These are phyloP conservation scores for Tringa solitaria DNA, from an alignment of 2,113 vertebrate genomes.

Conservation along the genomic window DNA sequence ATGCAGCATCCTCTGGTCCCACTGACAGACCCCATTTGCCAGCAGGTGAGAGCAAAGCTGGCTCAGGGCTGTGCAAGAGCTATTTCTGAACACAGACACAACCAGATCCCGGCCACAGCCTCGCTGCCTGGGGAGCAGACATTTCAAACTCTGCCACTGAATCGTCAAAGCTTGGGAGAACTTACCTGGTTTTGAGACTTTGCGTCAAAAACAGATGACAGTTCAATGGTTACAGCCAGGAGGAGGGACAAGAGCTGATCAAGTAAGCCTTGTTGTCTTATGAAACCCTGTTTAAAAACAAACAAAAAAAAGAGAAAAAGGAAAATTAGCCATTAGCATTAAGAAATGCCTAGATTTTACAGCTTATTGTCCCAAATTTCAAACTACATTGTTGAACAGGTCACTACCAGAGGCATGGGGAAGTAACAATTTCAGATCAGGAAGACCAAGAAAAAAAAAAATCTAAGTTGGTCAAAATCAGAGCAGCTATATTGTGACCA, in stretches of 20 bases:
- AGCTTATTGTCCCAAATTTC: no score
- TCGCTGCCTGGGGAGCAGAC: rapidly evolving
- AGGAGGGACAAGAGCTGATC: neutral
- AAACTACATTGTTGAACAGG: neutral
- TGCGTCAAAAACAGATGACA: neutral
- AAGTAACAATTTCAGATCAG: neutral
- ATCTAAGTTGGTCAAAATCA: neutral
- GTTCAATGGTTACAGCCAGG: neutral
- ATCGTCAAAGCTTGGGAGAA: neutral
- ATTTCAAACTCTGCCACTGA: neutral
- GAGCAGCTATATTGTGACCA: neutral
- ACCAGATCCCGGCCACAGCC: rapidly evolving
- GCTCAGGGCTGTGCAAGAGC: neutral
- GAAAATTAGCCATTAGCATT: neutral
- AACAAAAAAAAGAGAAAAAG: no score
- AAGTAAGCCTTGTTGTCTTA: neutral
- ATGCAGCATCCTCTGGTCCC: neutral
- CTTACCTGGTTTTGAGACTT: neutral
- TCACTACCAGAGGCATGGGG: rapidly evolving
- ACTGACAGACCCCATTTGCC: neutral
- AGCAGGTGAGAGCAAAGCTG: neutral
- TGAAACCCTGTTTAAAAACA: neutral
- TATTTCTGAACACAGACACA: rapidly evolving
- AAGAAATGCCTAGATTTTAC: neutral
- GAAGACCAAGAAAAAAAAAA: neutral